Conservation (phyloP, 2,113 vertebrate genomes). For the Sebastes fasciatus region DNA sequence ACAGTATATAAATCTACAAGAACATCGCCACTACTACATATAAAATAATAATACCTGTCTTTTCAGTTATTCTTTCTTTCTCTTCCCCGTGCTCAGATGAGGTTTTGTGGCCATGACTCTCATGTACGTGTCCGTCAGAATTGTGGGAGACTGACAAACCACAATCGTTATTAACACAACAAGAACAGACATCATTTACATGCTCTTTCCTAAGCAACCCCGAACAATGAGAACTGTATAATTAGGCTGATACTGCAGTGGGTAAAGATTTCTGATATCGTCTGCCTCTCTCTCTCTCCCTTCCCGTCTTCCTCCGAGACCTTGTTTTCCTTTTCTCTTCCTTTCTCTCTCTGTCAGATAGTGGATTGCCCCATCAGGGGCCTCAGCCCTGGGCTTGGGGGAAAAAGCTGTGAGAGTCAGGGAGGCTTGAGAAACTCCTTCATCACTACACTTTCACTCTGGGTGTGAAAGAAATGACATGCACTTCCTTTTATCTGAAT, state of each 20-base stretch:
- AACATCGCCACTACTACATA: not conserved
- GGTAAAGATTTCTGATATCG: slow-evolving; percentile 67
- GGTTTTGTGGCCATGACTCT: slow-evolving; percentile 13
- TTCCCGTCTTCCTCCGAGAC: slow-evolving; percentile 44
- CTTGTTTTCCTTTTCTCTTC: slow-evolving; percentile 45
- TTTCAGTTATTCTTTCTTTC: slow-evolving; percentile 8
- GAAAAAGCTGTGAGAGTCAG: slow-evolving; percentile 61
- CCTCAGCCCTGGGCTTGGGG: slow-evolving; percentile 62
- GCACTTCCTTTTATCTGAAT: slow-evolving; percentile 68
- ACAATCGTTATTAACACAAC: slow-evolving; percentile 28
- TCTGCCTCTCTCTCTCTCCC: slow-evolving; percentile 41
- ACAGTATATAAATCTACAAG: not conserved
- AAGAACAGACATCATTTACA: slow-evolving; percentile 33
- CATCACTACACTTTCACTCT: slow-evolving; percentile 51
- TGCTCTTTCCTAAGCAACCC: slow-evolving; percentile 16
- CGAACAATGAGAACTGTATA: slow-evolving; percentile 48
- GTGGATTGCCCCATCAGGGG: slow-evolving; percentile 61
- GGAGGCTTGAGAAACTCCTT: slow-evolving; percentile 69
- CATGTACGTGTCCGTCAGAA: slow-evolving; percentile 21
- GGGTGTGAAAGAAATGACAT: slow-evolving; percentile 67
- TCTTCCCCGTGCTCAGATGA: slow-evolving; percentile 4
- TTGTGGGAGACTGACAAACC: slow-evolving; percentile 31
- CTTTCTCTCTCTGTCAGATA: slow-evolving; percentile 56
- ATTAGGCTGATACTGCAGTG: slow-evolving; percentile 48
- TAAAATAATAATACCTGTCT: slow-evolving; percentile 23